phyloP scores from a whole-genome alignment of 2,888 invertebrate genomes.

The Melipona bicolor region DNA sequence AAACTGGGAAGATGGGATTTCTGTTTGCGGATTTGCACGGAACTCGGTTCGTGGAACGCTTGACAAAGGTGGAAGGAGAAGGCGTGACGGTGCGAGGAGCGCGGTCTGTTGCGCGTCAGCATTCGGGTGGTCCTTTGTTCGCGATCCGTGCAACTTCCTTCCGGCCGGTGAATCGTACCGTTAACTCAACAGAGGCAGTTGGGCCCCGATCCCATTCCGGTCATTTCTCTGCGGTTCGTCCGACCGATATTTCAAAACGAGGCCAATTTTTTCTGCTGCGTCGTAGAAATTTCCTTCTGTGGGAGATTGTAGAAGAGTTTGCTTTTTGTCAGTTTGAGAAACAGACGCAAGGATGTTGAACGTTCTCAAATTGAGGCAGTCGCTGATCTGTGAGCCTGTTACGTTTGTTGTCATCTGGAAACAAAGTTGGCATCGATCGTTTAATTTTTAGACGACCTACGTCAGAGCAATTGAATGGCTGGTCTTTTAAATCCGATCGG shows the following conservation, averaged over 20 bases:
- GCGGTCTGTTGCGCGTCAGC: slow-evolving; percentile 33
- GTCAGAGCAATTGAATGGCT: too few species aligned
- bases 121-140: slow-evolving; percentile 71
- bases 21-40: slow-evolving; percentile 32
- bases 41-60: slow-evolving; percentile 49
- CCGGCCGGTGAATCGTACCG: slow-evolving; percentile 61
- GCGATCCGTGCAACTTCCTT: slow-evolving; percentile 75
- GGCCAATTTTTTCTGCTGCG: neutral
- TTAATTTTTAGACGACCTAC: too few species aligned
- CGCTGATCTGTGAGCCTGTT: too few species aligned
- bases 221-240: neutral
- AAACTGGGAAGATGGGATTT: slow-evolving; percentile 20
- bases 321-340: too few species aligned
- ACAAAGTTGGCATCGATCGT: too few species aligned
- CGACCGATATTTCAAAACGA: neutral
- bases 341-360: too few species aligned
- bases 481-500: too few species aligned
- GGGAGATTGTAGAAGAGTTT: too few species aligned
- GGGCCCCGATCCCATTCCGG: slow-evolving; percentile 22
- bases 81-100: neutral
- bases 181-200: slow-evolving; percentile 12
- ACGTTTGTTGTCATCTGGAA: too few species aligned
- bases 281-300: too few species aligned
- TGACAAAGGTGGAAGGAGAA: slow-evolving; percentile 35
- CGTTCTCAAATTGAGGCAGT: too few species aligned